Conservation (phyloP, 2,113 vertebrate genomes). For the Sciurus niger region DNA sequence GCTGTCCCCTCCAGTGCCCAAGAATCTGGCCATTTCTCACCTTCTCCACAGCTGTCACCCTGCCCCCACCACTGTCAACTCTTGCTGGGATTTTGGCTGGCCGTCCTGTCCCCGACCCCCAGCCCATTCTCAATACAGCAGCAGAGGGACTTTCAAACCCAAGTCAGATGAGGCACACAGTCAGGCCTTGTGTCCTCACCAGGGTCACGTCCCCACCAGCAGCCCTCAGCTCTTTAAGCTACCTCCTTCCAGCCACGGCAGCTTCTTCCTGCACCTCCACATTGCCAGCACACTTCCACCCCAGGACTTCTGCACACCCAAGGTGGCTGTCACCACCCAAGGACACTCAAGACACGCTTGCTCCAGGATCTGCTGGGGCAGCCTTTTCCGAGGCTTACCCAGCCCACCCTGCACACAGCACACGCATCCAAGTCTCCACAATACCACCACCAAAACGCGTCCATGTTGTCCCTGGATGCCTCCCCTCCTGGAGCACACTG, state of each 20-base stretch:
- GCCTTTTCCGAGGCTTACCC: no score
- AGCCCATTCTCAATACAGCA: not conserved
- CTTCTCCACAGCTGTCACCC: not conserved
- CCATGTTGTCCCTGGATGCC: no score
- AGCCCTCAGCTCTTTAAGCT: not conserved
- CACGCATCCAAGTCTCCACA: not conserved
- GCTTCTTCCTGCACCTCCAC: not conserved
- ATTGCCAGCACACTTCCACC: not conserved
- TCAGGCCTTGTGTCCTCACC: not conserved
- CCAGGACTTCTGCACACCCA: not conserved
- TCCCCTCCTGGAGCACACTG: accelerated
- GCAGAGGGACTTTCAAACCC: not conserved
- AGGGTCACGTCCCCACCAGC: not conserved
- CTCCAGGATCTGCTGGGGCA: no score
- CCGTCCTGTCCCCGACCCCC: not conserved
- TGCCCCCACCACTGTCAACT: accelerated
- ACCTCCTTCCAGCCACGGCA: not conserved
- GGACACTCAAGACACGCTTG: not conserved
- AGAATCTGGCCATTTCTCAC: not conserved
- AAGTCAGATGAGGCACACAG: not conserved
- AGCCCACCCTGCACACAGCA: not conserved
- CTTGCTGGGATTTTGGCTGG: not conserved
- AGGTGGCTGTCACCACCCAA: not conserved
- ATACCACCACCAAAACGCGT: not conserved
- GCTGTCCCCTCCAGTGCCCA: accelerated